Evolutionary conservation across 2,797 vertebrate genomes (phyloP).

Genomic region (Saxicola maurus): DNA sequence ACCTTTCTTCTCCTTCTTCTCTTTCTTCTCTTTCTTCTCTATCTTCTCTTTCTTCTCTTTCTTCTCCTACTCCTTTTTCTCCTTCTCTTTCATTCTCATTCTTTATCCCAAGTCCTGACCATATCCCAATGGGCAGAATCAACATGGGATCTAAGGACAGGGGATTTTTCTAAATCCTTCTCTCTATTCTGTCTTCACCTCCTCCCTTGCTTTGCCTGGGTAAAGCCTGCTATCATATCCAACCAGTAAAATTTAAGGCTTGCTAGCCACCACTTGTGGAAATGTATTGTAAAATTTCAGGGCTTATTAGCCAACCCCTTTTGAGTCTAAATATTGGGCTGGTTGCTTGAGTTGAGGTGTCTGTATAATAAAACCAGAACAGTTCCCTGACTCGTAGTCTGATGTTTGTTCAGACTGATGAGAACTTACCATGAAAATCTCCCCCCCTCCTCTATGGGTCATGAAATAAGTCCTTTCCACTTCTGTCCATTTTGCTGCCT

Average conservation of each 20-base stretch:
- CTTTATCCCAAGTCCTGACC: background rate
- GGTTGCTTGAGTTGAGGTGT: accelerated
- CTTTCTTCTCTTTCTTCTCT: background rate
- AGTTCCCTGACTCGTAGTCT: accelerated
- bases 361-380: background rate
- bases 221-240: background rate
- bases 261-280: background rate
- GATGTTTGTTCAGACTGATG: background rate
- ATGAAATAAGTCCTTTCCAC: background rate
- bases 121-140: too few species aligned
- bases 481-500: background rate
- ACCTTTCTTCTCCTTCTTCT: background rate
- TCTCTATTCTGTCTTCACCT: background rate
- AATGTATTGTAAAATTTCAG: background rate
- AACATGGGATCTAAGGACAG: too few species aligned
- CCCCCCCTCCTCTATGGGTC: background rate
- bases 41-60: background rate
- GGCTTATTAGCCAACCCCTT: background rate
- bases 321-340: background rate
- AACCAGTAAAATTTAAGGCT: background rate
- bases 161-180: background rate
- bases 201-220: background rate
- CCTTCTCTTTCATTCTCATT: background rate
- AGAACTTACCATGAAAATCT: background rate
- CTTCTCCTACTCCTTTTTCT: background rate